Conservation (phyloP, 53 echinoderm and acorn worm species). For the Zoroaster sp. region DNA sequence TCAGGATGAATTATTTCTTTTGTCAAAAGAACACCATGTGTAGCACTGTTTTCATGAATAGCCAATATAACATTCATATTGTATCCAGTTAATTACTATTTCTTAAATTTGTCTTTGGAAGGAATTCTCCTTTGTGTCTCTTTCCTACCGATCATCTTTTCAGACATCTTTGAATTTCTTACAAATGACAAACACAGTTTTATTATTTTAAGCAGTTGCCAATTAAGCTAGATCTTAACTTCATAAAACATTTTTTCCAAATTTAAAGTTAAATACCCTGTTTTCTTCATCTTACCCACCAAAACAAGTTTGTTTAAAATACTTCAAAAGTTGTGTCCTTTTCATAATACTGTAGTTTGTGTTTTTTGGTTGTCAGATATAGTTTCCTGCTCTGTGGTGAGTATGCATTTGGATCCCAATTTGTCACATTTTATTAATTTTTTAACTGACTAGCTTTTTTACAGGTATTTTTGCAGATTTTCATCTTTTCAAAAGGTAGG, state of each 20-base stretch:
- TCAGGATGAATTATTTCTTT: too few relatives aligned
- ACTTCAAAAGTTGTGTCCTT: neutral
- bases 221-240: too few relatives aligned
- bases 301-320: neutral
- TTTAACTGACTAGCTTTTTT: neutral
- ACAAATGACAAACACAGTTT: neutral
- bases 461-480: slow-evolving; percentile 10
- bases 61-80: neutral
- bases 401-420: slow-evolving; percentile 23
- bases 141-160: neutral
- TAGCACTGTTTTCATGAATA: neutral
- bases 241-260: neutral
- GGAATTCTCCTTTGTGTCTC: too few relatives aligned
- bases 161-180: neutral
- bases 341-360: slow-evolving; percentile 9
- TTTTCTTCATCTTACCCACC: neutral
- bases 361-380: slow-evolving; percentile 57
- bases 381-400: slow-evolving; percentile 34
- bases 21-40: neutral
- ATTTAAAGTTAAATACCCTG: neutral
- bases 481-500: slow-evolving; percentile 26
- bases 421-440: neutral
- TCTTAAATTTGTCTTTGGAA: neutral
- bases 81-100: neutral
- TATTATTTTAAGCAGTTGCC: neutral